Evolutionary conservation across 2,888 invertebrate species (phyloP).

Genomic region (Sinotaia quadrata): DNA sequence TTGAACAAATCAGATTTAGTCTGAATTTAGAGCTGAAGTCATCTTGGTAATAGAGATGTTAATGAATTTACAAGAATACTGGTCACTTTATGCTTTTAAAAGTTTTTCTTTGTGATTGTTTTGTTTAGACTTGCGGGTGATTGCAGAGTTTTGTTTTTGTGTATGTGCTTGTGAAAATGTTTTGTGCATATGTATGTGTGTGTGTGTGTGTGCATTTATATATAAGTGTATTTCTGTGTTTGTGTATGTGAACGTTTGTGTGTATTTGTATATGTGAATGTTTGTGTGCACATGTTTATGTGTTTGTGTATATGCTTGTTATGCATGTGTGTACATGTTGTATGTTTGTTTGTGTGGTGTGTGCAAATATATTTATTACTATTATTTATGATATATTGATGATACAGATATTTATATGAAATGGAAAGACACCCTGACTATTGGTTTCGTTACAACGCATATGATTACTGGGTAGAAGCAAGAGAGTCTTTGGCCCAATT

Average conservation of each 20-base stretch:
- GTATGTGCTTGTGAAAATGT: not conserved
- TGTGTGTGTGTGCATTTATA: not conserved
- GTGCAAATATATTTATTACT: too few species aligned
- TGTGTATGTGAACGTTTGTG: not conserved
- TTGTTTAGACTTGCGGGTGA: not conserved
- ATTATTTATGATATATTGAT: too few species aligned
- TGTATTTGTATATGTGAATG: too few species aligned
- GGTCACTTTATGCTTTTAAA: too few species aligned
- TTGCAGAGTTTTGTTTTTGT: not conserved
- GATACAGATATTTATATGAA: too few species aligned
- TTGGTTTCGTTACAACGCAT: conserved; percentile 31
- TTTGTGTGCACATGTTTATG: not conserved
- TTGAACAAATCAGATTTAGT: too few species aligned
- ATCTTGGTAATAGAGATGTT: too few species aligned
- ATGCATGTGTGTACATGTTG: not conserved
- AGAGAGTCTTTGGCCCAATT: conserved; percentile 35
- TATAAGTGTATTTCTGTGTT: not conserved
- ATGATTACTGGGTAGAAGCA: conserved; percentile 26
- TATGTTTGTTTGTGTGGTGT: too few species aligned
- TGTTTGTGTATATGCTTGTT: not conserved
- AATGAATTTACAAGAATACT: too few species aligned
- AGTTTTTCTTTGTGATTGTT: conserved; percentile 3
- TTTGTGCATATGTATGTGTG: not conserved
- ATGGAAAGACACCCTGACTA: conserved; percentile 35
- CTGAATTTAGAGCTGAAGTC: too few species aligned